Conservation (phyloP, 1,140 invertebrate genomes). For the Orchesella cincta region DNA sequence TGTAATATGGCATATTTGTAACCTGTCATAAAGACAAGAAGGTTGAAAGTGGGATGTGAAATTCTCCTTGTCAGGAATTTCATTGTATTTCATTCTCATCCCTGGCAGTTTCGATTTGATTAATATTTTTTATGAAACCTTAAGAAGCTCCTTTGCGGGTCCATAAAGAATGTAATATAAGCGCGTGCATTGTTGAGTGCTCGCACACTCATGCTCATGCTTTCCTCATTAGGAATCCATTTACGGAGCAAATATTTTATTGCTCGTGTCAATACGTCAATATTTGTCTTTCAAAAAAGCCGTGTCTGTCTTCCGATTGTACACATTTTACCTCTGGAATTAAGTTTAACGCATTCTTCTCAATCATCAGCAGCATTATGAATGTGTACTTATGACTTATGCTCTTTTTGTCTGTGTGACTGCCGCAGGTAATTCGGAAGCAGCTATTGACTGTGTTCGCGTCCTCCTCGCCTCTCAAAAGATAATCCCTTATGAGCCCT, state of each 20-base stretch:
- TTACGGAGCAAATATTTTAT: neutral
- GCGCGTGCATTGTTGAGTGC: too few species aligned
- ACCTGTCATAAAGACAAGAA: too few species aligned
- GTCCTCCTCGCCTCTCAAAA: slow-evolving; percentile 8
- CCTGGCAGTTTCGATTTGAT: too few species aligned
- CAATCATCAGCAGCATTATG: neutral
- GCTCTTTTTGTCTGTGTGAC: slow-evolving; percentile 9
- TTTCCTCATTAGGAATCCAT: neutral
- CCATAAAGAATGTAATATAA: too few species aligned
- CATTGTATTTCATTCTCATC: too few species aligned
- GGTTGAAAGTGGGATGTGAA: too few species aligned
- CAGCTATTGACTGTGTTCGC: slow-evolving; percentile 32
- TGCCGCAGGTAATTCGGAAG: slow-evolving; percentile 35
- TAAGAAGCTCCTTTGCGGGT: too few species aligned
- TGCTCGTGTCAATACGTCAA: neutral
- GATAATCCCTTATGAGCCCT: slow-evolving; percentile 19
- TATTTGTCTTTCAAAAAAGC: slow-evolving; percentile 26
- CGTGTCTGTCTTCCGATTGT: neutral
- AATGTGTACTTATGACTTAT: slow-evolving; percentile 17
- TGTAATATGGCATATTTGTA: too few species aligned
- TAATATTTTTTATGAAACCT: too few species aligned
- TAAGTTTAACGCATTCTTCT: slow-evolving; percentile 24
- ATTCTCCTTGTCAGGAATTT: too few species aligned
- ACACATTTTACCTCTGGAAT: neutral
- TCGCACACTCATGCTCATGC: too few species aligned